Evolutionary conservation across 2,888 invertebrate genomes (phyloP), one percentile per base, ranked within the genome.

Genomic region (Ormyrus pomaceus): DNA sequence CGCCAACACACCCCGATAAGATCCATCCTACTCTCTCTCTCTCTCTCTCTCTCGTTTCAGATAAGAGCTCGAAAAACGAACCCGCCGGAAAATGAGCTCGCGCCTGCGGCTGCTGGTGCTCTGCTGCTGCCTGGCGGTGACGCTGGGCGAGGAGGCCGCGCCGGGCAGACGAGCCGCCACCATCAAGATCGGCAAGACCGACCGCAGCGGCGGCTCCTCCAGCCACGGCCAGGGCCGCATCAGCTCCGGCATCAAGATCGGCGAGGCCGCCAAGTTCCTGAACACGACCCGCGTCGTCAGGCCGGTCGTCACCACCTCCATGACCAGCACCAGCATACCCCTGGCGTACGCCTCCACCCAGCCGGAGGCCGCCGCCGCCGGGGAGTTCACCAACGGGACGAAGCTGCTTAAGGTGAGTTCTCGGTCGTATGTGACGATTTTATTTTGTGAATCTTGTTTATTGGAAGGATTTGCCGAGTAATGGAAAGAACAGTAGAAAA

Each of bases 321-420:
- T 79, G 82, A 77, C 70, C 77, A 82, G 79, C 55, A 82, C 77
- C 6, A 70, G 7, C n/a, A 79, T 79, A 8, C 82, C 82, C 0
- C 50, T 82, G 55, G 72, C 82, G 6, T 79, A 79, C 34, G 81
- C 75, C 9, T 81, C 79, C 3, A 48, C 65, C 6, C 66, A 59
- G 13, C 72, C 80, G 0, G 77, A 80, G 62, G 56, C 34, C 10
- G 11, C 65, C 45, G 19, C 19, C 0, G 19, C 7, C 10, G 59
- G 51, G 9, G 77, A 78, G 55, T 66, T 66, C 48, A 78, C 10
- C 56, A 79, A 77, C n/a, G 71, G 56, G 51, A 79, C 79, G 1
- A 77, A 82, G 50, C 34, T 77, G 13, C 79, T 82, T 19, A 82
- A 77, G 73, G 82, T 78, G 19, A 61, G 73, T 19, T 19, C 19